Evolutionary conservation across 2,888 invertebrate genomes (phyloP).

Genomic region (Mythimna albipuncta): DNA sequence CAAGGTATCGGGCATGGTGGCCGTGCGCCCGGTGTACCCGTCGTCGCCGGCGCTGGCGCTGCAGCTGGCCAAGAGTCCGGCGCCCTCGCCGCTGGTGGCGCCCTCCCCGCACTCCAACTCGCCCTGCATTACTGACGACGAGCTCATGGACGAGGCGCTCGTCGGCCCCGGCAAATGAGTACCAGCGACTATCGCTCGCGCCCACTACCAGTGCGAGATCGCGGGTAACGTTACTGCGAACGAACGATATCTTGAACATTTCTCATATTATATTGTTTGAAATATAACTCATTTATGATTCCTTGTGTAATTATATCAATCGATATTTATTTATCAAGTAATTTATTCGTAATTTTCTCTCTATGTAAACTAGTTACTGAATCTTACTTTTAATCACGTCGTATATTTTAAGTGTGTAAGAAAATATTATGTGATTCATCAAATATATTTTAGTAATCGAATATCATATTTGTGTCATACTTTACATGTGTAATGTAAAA

Average conservation of each 20-base stretch:
- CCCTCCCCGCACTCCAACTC: constrained; percentile 93
- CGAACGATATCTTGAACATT: constrained; percentile 35
- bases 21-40: constrained; percentile 90
- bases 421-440: constrained; percentile 61
- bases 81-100: constrained; percentile 92
- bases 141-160: constrained; percentile 96
- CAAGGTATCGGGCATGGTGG: constrained; percentile 88
- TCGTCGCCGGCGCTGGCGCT: constrained; percentile 92
- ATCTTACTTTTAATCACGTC: constrained; percentile 53
- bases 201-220: constrained; percentile 1
- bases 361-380: constrained; percentile 53
- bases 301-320: constrained; percentile 59
- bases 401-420: constrained; percentile 53
- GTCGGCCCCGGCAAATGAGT: constrained; percentile 94
- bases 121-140: constrained; percentile 96
- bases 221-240: constrained; percentile 17
- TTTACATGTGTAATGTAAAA: constrained; percentile 61
- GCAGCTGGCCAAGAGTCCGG: constrained; percentile 94
- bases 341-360: constrained; percentile 58
- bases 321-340: constrained; percentile 60
- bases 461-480: constrained; percentile 63
- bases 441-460: constrained; percentile 57
- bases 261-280: constrained; percentile 44
- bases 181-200: constrained; percentile 17
- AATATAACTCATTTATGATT: constrained; percentile 45